A percentile compares a stretch with the other conserved stretches of the same genome.
phyloP scores from a whole-genome alignment of 2,797 vertebrate genomes.

The Chaenodraco wilsoni region DNA sequence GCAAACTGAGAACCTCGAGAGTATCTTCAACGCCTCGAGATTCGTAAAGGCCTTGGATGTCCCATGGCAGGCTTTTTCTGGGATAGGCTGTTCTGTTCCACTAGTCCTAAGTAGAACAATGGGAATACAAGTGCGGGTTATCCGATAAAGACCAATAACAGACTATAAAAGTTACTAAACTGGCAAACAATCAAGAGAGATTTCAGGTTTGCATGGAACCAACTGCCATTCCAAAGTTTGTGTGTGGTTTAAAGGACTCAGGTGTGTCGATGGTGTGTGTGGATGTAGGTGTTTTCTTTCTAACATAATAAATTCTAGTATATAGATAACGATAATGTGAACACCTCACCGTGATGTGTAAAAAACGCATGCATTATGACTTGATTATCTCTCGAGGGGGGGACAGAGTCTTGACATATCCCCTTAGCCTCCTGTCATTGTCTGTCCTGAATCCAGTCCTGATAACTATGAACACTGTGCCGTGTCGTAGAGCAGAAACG shows the following conservation, averaged over 20 bases:
- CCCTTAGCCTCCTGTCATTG: conserved; percentile 68
- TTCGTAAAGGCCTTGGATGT: conserved; percentile 46
- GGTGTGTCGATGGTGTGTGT: conserved; percentile 77
- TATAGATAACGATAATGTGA: conserved; percentile 81
- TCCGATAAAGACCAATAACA: conserved; percentile 46
- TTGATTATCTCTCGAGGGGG: conserved; percentile 74
- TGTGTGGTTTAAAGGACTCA: conserved; percentile 77
- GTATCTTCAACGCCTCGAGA: conserved; percentile 61
- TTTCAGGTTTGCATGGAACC: conserved; percentile 80
- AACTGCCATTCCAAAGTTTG: conserved; percentile 77
- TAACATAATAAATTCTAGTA: conserved; percentile 77
- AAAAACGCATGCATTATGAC: conserved; percentile 82
- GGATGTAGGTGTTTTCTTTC: conserved; percentile 78
- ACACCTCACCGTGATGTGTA: conserved; percentile 82
- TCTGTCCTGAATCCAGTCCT: conserved; percentile 73
- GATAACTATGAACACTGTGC: conserved; percentile 81
- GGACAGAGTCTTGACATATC: conserved; percentile 71
- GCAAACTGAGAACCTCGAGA: conserved; percentile 65
- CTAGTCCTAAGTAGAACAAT: conserved; percentile 37
- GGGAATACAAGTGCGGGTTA: conserved; percentile 36
- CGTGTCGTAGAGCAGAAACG: conserved; percentile 80
- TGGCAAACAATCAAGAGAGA: conserved; percentile 68
- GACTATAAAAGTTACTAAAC: conserved; percentile 39
- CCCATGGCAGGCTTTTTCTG: conserved; percentile 50
- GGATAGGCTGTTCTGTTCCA: conserved; percentile 61